Evolutionary conservation across 1,140 invertebrate species (phyloP).

Genomic region (Listronotus oregonensis): DNA sequence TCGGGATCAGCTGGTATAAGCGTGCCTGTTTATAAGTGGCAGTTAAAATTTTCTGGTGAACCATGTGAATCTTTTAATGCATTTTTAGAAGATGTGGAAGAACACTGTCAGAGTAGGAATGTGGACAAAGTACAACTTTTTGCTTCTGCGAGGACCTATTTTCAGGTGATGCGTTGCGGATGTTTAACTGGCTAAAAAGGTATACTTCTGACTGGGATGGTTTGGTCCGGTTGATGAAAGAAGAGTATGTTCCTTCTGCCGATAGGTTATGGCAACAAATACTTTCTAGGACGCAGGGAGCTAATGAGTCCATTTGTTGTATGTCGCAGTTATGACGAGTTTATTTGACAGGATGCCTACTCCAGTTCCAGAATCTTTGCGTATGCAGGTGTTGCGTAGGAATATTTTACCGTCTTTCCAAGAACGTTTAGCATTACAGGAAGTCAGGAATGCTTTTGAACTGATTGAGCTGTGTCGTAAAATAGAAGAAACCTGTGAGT

Average conservation of each 20-base stretch:
- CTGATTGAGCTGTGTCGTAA: not conserved
- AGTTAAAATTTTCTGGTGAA: not conserved
- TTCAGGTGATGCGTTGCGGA: not conserved
- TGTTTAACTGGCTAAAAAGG: not conserved
- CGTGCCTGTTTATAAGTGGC: slow-evolving; percentile 12
- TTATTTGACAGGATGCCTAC: slow-evolving; percentile 7
- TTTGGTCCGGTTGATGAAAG: no score
- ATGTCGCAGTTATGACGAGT: not conserved
- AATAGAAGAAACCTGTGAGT: not conserved
- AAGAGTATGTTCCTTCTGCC: not conserved
- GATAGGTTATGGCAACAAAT: not conserved
- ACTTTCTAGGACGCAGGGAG: not conserved
- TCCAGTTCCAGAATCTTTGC: not conserved
- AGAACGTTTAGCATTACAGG: not conserved
- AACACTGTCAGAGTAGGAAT: not conserved
- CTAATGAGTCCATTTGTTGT: not conserved
- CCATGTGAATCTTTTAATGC: not conserved
- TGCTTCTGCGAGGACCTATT: not conserved
- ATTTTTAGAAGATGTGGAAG: slow-evolving; percentile 4
- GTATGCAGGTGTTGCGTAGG: not conserved
- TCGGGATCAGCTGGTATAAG: no score
- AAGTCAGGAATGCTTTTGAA: not conserved
- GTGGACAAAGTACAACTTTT: slow-evolving; percentile 4
- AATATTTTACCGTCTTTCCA: slow-evolving; percentile 4
- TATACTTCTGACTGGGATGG: no score